phyloP scores from a whole-genome alignment of 2,797 vertebrate species.

The Phoebastria nigripes region DNA sequence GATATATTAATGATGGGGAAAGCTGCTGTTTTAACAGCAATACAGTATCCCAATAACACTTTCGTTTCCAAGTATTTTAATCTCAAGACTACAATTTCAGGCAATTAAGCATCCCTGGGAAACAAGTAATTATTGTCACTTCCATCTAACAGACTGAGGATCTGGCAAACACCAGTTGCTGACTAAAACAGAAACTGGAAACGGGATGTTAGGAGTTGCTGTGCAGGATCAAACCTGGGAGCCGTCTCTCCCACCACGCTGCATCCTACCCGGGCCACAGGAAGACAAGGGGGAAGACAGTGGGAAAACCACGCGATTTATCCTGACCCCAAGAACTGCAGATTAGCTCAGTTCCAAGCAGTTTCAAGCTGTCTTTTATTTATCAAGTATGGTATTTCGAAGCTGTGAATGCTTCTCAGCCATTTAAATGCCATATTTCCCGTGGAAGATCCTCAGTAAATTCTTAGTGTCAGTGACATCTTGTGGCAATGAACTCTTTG shows the following conservation, averaged over 20 bases:
- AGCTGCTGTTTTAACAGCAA: not conserved
- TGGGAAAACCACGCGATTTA: not conserved
- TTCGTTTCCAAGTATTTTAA: constrained; percentile 51
- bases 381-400: not conserved
- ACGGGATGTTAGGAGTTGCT: not conserved
- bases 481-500: constrained; percentile 55
- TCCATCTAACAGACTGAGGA: not conserved
- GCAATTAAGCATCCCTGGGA: constrained; percentile 30
- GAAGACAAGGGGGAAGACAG: not conserved
- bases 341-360: not conserved
- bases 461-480: constrained; percentile 66
- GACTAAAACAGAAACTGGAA: not conserved
- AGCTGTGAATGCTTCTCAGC: not conserved
- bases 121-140: constrained; percentile 34
- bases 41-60: not conserved
- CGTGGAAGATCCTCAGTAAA: not conserved
- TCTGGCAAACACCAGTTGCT: not conserved
- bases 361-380: not conserved
- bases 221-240: not conserved
- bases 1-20: not conserved
- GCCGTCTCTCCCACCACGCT: accelerated
- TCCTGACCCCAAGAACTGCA: not conserved
- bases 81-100: constrained; percentile 48
- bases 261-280: not conserved
- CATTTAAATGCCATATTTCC: not conserved